A percentile compares a stretch with the other conserved stretches of the same genome.
Evolutionary conservation across 1,140 invertebrate genomes (phyloP).

Genomic region (Drosophila lacertosa): DNA sequence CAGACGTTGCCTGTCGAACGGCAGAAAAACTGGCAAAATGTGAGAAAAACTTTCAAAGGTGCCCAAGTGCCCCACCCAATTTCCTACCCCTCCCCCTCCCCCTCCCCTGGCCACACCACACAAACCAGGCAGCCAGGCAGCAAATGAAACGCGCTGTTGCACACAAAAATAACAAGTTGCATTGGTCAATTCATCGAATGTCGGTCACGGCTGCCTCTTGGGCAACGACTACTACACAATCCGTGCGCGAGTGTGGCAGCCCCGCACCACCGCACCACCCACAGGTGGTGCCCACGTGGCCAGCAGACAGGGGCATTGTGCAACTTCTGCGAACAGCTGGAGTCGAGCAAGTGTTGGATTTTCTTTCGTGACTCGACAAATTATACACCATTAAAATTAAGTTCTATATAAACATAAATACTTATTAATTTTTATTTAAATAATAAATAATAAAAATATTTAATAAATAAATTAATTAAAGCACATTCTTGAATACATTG

Average conservation of each 20-base stretch:
- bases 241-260: background rate
- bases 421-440: too few relatives aligned
- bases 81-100: background rate
- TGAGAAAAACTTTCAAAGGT: constrained; percentile 51
- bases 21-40: constrained; percentile 57
- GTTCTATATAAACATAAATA: too few relatives aligned
- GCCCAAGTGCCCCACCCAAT: background rate
- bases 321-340: background rate
- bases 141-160: constrained; percentile 74
- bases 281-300: constrained; percentile 27
- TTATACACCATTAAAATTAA: too few relatives aligned
- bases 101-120: background rate
- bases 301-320: constrained; percentile 24
- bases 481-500: too few relatives aligned
- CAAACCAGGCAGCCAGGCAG: constrained; percentile 9
- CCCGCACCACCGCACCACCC: background rate
- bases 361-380: too few relatives aligned
- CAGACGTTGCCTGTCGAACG: constrained; percentile 63
- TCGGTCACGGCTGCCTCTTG: constrained; percentile 67
- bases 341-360: too few relatives aligned
- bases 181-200: constrained; percentile 81
- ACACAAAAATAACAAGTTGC: constrained; percentile 80
- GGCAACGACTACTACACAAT: constrained; percentile 2
- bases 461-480: too few relatives aligned
- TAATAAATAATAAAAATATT: too few relatives aligned